Base-by-base conservation (phyloP, 2,888 invertebrate species). In the Masnerella sp. region DNA sequence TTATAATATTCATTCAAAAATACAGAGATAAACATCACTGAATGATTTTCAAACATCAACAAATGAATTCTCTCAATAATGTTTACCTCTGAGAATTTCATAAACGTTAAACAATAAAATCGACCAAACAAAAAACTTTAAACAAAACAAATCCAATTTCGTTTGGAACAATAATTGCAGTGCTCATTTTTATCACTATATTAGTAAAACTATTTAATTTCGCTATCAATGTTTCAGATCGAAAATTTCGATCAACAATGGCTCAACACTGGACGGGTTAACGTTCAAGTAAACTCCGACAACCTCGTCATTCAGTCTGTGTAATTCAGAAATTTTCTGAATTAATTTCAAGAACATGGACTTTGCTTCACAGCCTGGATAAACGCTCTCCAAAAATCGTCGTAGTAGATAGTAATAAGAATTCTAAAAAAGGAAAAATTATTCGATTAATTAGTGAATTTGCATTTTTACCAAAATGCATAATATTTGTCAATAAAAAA, bases 231-330 rank as follows among this genome's bases (percentile, higher is more conserved):
- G 92, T 84, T 96, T 96, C 73, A 98, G 90, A 89, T 98, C 97
- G 82, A 98, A 96, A 84, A 98, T 96, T 90, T 98, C 98, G 86
- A 97, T 94, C 42, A 98, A 90, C 30, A 98, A 89, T 0, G 98
- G 98, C 82, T 97, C 97, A 40, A 98, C 95, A 84, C 94, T 92
- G 69, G 93, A 91, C 22, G 98, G 97, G 89, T 98, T 96, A 0
- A 97, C 95, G 88, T 97, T 95, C 18, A 98, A 90, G 87, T 97
- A 96, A 2, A 97, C 95, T 32, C 94, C 93, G 5, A 97, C 95
- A n/a, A 97, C 93, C 80, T 95, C 95, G 80, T 96, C 96, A 70
- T 96, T 96, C 54, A 98, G 89, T 82, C 93, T 93, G 78, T 96
- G 93, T 15, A 98, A 91, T 84, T 98, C 97, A 18, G 94, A 92